Evolutionary conservation across 2,113 vertebrate species (phyloP).

Genomic region (Hydropotes inermis): DNA sequence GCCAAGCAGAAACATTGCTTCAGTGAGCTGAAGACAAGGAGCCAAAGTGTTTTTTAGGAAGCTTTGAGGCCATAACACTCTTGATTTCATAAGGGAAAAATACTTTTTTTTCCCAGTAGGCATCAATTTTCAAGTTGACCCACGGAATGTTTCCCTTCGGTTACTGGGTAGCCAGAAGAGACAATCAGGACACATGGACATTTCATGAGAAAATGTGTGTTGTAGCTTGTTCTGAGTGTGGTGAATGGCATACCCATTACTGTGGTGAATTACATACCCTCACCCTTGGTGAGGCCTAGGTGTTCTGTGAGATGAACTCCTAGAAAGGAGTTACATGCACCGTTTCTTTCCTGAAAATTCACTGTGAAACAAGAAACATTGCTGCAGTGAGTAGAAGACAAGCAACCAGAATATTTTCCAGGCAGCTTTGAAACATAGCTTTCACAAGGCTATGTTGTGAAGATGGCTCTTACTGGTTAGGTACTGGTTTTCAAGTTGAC

Average conservation of each 20-base stretch:
- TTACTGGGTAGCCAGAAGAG: no score
- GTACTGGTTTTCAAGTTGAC: background rate
- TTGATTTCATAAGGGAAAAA: no score
- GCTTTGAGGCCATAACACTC: no score
- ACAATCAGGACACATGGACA: no score
- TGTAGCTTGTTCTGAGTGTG: background rate
- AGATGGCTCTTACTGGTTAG: background rate
- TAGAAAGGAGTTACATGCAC: background rate
- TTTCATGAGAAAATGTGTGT: background rate
- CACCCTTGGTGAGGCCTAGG: background rate
- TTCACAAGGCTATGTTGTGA: background rate
- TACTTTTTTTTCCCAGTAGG: no score
- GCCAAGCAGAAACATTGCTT: no score
- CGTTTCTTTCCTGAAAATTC: background rate
- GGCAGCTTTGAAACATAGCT: background rate
- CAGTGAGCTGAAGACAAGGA: no score
- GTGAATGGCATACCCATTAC: background rate
- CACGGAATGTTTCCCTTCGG: no score
- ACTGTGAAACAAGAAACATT: background rate
- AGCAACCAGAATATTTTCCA: background rate
- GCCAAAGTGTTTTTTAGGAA: no score
- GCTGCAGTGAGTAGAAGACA: background rate
- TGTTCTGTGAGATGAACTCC: background rate
- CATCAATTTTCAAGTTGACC: no score
- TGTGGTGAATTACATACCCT: no score